phyloP scores from a whole-genome alignment of 1,140 invertebrate species.

The Papilio polytes region DNA sequence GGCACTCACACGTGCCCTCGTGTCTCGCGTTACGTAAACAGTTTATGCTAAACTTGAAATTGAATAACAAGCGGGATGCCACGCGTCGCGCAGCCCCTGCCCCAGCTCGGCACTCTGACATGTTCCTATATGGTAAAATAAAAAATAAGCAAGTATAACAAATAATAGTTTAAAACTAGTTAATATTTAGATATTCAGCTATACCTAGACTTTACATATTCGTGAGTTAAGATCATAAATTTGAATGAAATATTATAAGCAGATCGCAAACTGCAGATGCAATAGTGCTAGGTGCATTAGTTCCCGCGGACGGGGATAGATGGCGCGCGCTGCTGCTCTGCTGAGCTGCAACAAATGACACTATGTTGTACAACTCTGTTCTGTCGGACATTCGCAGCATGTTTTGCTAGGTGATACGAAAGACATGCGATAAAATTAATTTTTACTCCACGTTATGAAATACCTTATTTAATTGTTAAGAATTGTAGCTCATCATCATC shows the following conservation, averaged over 20 bases:
- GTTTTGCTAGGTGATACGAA: background rate
- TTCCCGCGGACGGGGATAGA: background rate
- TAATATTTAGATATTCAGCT: background rate
- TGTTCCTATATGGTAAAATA: background rate
- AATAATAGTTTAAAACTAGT: background rate
- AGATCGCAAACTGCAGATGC: background rate
- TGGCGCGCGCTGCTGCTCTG: background rate
- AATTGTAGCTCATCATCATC: no score
- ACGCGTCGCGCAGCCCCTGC: background rate
- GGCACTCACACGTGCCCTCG: background rate
- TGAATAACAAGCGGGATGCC: constrained; percentile 15
- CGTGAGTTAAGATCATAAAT: background rate
- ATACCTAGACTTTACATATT: background rate
- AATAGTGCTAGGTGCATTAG: background rate
- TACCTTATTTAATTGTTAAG: background rate
- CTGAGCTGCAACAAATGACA: background rate
- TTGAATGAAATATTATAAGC: background rate
- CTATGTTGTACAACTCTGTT: background rate
- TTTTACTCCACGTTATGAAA: no score
- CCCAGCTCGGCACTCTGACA: background rate
- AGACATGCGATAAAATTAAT: background rate
- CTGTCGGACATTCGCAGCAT: background rate
- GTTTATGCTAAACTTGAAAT: constrained; percentile 37
- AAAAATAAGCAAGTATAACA: background rate
- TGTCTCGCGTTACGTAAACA: constrained; percentile 17